phyloP scores from a whole-genome alignment of 2,113 vertebrate genomes.

The Notechis scutatus region DNA sequence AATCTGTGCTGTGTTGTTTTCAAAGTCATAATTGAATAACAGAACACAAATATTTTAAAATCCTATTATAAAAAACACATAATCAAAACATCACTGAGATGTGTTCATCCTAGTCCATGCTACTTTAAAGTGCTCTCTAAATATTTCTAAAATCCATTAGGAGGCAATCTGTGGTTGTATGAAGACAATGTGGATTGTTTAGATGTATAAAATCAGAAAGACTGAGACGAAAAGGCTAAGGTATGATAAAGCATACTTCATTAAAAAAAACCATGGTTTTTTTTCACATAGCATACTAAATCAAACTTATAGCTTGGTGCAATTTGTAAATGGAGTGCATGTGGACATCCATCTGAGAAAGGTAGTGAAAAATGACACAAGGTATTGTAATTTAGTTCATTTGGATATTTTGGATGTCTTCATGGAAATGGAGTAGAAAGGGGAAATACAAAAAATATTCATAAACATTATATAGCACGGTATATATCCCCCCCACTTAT shows the following conservation, averaged over 20 bases:
- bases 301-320: neutral
- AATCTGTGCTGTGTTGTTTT: neutral
- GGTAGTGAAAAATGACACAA: neutral
- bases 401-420: neutral
- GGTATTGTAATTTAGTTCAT: neutral
- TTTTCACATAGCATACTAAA: neutral
- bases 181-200: neutral
- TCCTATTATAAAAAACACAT: neutral
- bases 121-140: neutral
- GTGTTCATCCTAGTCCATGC: slow-evolving; percentile 1
- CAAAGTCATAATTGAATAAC: neutral
- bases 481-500: neutral
- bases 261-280: neutral
- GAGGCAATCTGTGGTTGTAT: neutral
- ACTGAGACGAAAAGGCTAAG: neutral
- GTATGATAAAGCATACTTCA: neutral
- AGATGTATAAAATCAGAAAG: neutral
- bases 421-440: neutral
- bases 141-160: neutral
- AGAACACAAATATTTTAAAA: neutral
- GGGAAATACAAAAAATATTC: neutral
- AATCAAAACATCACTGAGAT: neutral
- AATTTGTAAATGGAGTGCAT: neutral
- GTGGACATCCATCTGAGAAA: neutral
- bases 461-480: neutral